Conservation (phyloP, 1,140 invertebrate species). For the Lasaia peninsularis region DNA sequence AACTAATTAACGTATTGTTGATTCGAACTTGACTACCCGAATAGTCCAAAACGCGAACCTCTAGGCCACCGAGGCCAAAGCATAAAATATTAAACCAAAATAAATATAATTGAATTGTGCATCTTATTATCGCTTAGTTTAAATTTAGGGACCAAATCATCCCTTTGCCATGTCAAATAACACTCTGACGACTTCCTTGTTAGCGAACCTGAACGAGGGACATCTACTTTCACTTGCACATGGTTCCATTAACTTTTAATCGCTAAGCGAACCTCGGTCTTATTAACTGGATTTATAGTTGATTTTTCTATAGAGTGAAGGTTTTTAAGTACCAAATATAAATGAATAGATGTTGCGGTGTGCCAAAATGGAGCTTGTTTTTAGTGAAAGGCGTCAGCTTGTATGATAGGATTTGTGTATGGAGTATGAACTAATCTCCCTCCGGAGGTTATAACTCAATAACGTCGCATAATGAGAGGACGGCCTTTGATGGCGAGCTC, state of each 20-base stretch:
- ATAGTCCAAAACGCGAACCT: too few relatives aligned
- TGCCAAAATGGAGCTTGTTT: conserved; percentile 68
- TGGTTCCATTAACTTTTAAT: conserved; percentile 35
- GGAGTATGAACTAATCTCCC: conserved; percentile 76
- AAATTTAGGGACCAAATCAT: conserved; percentile 61
- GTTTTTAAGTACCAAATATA: conserved; percentile 19
- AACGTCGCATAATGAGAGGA: conserved; percentile 68
- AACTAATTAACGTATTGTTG: too few relatives aligned
- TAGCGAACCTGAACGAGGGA: conserved; percentile 51
- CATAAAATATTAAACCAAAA: conserved; percentile 32
- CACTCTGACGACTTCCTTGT: conserved; percentile 57
- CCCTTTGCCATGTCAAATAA: conserved; percentile 67
- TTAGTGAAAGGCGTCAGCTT: conserved; percentile 71
- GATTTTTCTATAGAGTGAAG: neutral
- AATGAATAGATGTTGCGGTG: conserved; percentile 51
- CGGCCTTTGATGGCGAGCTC: conserved; percentile 61
- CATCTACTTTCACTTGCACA: conserved; percentile 41
- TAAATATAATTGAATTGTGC: conserved; percentile 64
- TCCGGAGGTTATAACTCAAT: conserved; percentile 71
- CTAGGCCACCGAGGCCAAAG: neutral
- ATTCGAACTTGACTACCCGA: too few relatives aligned
- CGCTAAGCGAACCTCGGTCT: conserved; percentile 18
- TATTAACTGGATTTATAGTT: conserved; percentile 1
- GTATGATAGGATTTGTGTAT: conserved; percentile 75
- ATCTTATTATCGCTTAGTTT: conserved; percentile 68